Base-by-base conservation (phyloP, 92 coral and sea anemone species). In the Palythoa grandiflora region DNA sequence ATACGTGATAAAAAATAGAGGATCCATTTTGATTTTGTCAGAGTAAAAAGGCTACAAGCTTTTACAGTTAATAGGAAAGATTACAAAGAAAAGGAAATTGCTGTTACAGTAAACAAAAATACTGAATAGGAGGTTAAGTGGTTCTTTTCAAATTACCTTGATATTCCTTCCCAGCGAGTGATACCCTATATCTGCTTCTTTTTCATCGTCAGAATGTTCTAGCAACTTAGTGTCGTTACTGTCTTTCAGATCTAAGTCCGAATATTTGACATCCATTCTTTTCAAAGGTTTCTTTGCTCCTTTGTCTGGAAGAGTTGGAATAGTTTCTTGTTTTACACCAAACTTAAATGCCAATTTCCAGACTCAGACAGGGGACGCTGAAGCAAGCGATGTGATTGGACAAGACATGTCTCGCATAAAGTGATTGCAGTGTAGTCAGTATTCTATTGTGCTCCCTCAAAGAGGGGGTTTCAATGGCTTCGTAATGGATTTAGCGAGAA, bases 81-180 rank as follows among this genome's bases (percentile, higher is more conserved):
- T 15, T n/a, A 59, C 16, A 59, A n/a, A 1, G 16, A 59, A 19
- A 63, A 63, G 5, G 37, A 63, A 63, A 63, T 63, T 17, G 51
- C 19, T 40, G 2, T 7, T 14, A 19, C 75, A 14, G 48, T 20
- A 48, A 65, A 47, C 75, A 68, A 81, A n/a, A 81, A 81, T 6
- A 55, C 28, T 19, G 10, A 68, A 39, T 17, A 35, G 48, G 13
- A 38, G 28, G n/a, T 48, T 10, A 20, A 66, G 11, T 44, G 61
- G 3, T 65, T 17, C 9, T 44, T 20, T 79, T 21, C 17, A 28
- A 66, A 65, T 78, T 85, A 95, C 98, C 98, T 91, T 92, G 55
- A 96, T 92, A 71, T 95, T 96, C 65, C 89, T 80, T 68, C 96
- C 95, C 66, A 96, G 71, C 2, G 98, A 95, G 28, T 93, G 98